Conservation (phyloP, 2,113 vertebrate genomes). For the Vireo altiloquus region DNA sequence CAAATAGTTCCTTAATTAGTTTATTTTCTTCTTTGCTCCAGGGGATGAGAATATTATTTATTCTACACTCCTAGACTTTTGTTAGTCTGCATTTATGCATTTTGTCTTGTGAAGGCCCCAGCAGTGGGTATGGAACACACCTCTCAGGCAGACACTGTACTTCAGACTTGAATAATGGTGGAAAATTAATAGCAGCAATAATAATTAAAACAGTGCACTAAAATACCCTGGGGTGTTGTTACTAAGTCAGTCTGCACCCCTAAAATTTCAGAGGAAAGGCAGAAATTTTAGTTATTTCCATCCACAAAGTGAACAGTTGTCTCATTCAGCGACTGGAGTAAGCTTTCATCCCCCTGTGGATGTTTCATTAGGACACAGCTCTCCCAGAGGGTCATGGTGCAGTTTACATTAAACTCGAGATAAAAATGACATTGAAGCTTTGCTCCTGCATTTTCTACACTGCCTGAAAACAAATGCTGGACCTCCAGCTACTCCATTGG, state of each 20-base stretch:
- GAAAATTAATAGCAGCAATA: constrained; percentile 23
- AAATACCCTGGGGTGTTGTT: constrained; percentile 8
- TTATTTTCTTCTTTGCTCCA: constrained; percentile 10
- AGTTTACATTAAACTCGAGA: constrained; percentile 48
- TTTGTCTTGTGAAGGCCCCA: constrained; percentile 28
- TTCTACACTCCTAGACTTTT: not conserved
- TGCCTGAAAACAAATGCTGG: constrained; percentile 32
- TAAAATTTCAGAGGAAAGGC: constrained; percentile 21
- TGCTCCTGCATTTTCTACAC: not conserved
- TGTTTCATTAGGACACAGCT: not conserved
- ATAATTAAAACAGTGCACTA: constrained; percentile 22
- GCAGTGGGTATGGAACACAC: not conserved
- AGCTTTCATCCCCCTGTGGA: not conserved
- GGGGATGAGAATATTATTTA: not conserved
- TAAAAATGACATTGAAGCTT: constrained; percentile 54
- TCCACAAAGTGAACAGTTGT: not conserved
- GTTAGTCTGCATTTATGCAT: not conserved
- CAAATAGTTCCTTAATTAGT: constrained; percentile 26
- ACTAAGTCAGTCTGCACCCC: not conserved
- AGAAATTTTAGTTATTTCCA: not conserved
- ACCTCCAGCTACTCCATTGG: constrained; percentile 1
- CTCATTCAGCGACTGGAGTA: not conserved
- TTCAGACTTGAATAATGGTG: not conserved
- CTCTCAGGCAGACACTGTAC: not conserved
- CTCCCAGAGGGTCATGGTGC: constrained; percentile 26